phyloP scores from a whole-genome alignment of 2,888 invertebrate genomes.

The Torymus tubicola region DNA sequence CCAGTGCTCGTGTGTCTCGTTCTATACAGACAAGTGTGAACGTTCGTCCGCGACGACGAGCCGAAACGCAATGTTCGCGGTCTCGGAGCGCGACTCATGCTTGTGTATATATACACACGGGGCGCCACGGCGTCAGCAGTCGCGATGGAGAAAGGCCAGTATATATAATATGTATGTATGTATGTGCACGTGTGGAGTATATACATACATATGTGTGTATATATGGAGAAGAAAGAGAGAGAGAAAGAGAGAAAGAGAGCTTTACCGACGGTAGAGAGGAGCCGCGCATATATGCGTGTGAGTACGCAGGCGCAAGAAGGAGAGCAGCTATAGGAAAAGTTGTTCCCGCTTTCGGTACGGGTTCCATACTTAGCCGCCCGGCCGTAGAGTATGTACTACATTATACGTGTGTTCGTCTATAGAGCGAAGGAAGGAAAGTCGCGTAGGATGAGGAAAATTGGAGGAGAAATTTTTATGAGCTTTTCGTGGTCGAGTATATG shows the following conservation, averaged over 20 bases:
- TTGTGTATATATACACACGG: not conserved
- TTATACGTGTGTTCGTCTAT: no score
- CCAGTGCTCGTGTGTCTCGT: no score
- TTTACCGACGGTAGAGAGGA: conserved; percentile 28
- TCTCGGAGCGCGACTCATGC: conserved; percentile 34
- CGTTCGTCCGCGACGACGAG: conserved; percentile 44
- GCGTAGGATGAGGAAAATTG: no score
- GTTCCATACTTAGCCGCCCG: not conserved
- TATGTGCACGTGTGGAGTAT: no score
- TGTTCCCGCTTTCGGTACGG: not conserved
- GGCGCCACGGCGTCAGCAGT: conserved; percentile 51
- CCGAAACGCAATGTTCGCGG: conserved; percentile 56
- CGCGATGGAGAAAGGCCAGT: conserved; percentile 2
- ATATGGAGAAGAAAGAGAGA: conserved; percentile 31
- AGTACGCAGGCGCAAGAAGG: conserved; percentile 18
- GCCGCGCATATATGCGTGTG: no score
- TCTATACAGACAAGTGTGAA: not conserved
- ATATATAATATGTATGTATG: no score
- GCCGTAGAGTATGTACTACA: not conserved
- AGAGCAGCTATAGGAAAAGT: conserved; percentile 26
- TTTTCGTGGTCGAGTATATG: not conserved
- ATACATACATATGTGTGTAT: not conserved
- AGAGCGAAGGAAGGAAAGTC: no score
- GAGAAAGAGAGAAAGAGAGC: conserved; percentile 50
- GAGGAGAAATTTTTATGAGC: not conserved